Base-by-base conservation (phyloP, 2,797 vertebrate genomes). In the Florisuga fusca region DNA sequence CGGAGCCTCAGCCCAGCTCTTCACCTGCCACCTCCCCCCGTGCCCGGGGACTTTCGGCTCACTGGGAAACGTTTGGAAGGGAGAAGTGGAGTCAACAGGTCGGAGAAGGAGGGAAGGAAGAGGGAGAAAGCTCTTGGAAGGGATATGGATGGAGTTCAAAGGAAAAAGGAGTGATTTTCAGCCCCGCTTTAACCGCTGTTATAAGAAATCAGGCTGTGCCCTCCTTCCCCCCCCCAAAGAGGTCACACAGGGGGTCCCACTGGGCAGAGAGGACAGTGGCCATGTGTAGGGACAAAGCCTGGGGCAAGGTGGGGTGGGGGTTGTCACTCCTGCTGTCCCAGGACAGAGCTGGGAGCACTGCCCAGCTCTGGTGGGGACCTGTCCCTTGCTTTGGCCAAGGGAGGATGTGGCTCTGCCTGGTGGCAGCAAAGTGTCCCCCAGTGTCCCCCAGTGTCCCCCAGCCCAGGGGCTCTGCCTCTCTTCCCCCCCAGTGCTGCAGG, bases 301-400 rank as follows among this genome's bases (percentile, higher is more conserved):
- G 10, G 29, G 22, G 19, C 36, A 71, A 74, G 19, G 13, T 66
- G 36, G 48, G 61, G 45, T 5, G 17, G 9, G 43, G 9, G 15
- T 4, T 25, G n/a, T 45, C 55, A 15, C 17, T 51, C 14, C 34
- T 87, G 2, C 0, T 0, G 38, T 36, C 10, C 38, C 15, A 15
- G 36, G 15, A 9, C 18, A 23, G 46, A 43, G 27, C 27, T 16
- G 73, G 29, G 41, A 48, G 55, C 23, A 5, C 33, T 7, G 17
- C 55, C 11, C 45, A 78, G 57, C 17, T 5, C 26, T 25, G 26
- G 22, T 1, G 1, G 7, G 38, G 5, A 38, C 27, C 43, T 45
- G 2, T 29, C 22, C 25, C 46, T 16, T 55, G 11, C 31, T 51
- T 51, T 74, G 64, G 22, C 64, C 53, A 25, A 41, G 19, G 19